These are phyloP conservation scores for Acleris sparsana DNA, from an alignment of 2,888 invertebrate genomes.

Conservation along the genomic window DNA sequence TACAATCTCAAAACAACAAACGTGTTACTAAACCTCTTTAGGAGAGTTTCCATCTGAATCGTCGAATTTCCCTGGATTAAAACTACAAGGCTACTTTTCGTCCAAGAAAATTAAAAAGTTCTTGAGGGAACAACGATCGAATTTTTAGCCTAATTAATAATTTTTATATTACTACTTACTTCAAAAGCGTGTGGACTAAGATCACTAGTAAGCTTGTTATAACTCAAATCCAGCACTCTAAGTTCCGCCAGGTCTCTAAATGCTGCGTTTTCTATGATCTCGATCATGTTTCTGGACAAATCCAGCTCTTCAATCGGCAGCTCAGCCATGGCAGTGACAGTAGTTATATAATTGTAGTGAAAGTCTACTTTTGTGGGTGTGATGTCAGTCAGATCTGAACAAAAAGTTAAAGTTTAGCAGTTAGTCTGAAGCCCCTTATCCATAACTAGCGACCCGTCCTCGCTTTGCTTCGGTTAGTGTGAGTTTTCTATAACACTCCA, in stretches of 20 bases:
- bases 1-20: no score
- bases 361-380: constrained; percentile 69
- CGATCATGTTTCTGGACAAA: constrained; percentile 86
- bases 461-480: no score
- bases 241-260: constrained; percentile 86
- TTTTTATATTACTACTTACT: constrained; percentile 67
- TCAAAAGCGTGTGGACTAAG: constrained; percentile 87
- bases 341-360: constrained; percentile 72
- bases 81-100: no score
- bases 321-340: constrained; percentile 80
- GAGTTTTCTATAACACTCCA: no score
- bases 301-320: constrained; percentile 82
- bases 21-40: no score
- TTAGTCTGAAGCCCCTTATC: no score
- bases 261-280: constrained; percentile 82
- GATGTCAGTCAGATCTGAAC: constrained; percentile 58
- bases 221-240: constrained; percentile 86
- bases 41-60: no score
- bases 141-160: no score
- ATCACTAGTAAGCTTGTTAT: constrained; percentile 85
- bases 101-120: no score
- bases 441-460: no score
- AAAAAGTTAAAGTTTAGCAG: not conserved
- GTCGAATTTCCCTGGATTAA: no score
- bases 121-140: no score